Percentiles rank a stretch among this genome's conserved stretches.
phyloP scores from a whole-genome alignment of 2,797 vertebrate species.

The Aplochiton taeniatus region DNA sequence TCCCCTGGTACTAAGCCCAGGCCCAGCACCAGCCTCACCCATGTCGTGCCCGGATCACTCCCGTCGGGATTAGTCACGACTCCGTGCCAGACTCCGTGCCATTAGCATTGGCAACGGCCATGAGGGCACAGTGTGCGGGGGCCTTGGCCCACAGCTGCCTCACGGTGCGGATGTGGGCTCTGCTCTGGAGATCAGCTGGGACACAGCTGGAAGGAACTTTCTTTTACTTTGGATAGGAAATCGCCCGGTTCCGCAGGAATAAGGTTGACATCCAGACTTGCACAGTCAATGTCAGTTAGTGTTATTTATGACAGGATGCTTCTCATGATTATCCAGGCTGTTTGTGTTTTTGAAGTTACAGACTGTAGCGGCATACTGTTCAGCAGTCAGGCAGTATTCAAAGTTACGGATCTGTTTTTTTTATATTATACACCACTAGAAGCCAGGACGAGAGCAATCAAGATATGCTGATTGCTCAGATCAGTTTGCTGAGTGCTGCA shows the following conservation, averaged over 20 bases:
- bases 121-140: slow-evolving; percentile 23
- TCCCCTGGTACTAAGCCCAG: slow-evolving; percentile 6
- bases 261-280: too few relatives aligned
- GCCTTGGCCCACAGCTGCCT: slow-evolving; percentile 55
- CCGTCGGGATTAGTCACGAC: too few relatives aligned
- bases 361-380: too few relatives aligned
- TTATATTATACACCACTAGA: slow-evolving; percentile 16
- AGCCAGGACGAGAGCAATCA: slow-evolving; percentile 22
- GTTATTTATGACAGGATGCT: slow-evolving; percentile 38
- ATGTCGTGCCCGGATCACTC: slow-evolving; percentile 36
- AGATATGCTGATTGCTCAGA: slow-evolving; percentile 23
- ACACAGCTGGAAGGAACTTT: slow-evolving; percentile 31
- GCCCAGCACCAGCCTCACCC: slow-evolving; percentile 16
- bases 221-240: slow-evolving; percentile 34
- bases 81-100: slow-evolving; percentile 21
- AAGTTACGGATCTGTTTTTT: too few relatives aligned
- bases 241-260: slow-evolving; percentile 22
- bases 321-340: slow-evolving; percentile 41
- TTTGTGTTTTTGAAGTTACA: too few relatives aligned
- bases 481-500: slow-evolving; percentile 2
- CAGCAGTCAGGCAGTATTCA: too few relatives aligned
- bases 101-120: slow-evolving; percentile 37
- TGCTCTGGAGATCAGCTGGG: slow-evolving; percentile 39
- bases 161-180: slow-evolving; percentile 30
- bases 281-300: slow-evolving; percentile 43